A percentile compares a stretch with the other conserved stretches of the same genome.
Conservation (phyloP, 2,113 vertebrate species). For the Rostratula benghalensis region DNA sequence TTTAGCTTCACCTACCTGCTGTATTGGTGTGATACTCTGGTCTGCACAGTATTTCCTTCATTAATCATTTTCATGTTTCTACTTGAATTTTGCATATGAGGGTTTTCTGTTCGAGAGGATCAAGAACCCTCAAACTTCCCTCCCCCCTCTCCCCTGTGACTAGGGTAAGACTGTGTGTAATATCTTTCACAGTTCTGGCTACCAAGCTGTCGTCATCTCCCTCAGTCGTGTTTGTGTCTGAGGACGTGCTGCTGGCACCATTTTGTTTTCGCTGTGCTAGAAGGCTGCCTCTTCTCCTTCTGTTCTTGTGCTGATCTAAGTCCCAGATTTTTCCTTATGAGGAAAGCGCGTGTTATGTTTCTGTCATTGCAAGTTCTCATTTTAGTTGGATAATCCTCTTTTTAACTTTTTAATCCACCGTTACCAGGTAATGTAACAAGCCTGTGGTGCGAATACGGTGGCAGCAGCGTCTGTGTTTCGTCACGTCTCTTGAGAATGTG, state of each 20-base stretch:
- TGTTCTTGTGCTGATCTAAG: conserved; percentile 45
- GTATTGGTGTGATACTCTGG: background rate
- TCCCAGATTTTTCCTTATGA: conserved; percentile 42
- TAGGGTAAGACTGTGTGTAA: conserved; percentile 2
- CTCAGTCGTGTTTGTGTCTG: conserved; percentile 53
- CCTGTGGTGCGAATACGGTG: background rate
- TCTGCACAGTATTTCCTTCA: background rate
- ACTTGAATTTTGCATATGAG: background rate
- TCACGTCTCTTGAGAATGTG: background rate
- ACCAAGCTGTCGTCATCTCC: conserved; percentile 61
- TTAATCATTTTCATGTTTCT: background rate
- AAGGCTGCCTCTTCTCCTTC: conserved; percentile 65
- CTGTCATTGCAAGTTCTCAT: conserved; percentile 15
- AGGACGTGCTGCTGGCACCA: conserved; percentile 61
- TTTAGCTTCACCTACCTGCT: background rate
- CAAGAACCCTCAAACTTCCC: background rate
- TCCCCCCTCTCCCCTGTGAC: background rate
- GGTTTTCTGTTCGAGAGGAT: background rate
- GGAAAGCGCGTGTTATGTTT: conserved; percentile 15
- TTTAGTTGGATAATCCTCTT: conserved; percentile 41
- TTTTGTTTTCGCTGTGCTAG: conserved; percentile 52
- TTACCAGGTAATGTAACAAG: background rate
- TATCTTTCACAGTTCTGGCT: conserved; percentile 68
- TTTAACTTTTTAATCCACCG: background rate
- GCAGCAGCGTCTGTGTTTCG: background rate